Evolutionary conservation across 2,888 invertebrate species (phyloP).

Genomic region (Lasioglossum lativentre): DNA sequence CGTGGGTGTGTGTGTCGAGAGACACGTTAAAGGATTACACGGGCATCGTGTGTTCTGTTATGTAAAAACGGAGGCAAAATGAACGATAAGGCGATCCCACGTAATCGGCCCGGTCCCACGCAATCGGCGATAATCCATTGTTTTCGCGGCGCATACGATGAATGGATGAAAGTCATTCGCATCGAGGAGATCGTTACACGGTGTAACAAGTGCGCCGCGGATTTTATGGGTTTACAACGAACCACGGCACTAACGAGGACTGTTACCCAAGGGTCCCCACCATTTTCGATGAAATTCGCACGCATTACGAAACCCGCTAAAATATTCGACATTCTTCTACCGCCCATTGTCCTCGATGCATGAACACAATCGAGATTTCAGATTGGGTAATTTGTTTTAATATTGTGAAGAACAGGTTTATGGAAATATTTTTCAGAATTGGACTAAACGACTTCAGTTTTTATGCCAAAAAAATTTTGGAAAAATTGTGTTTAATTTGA

Average conservation of each 20-base stretch:
- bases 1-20: neutral
- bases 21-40: conserved; percentile 7
- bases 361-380: too few relatives aligned
- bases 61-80: conserved; percentile 19
- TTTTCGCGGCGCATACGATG: conserved; percentile 17
- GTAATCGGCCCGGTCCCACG: conserved; percentile 30
- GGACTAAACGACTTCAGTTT: too few relatives aligned
- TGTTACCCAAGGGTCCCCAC: neutral
- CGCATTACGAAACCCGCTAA: neutral
- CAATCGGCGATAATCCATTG: conserved; percentile 35
- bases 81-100: conserved; percentile 19
- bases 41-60: conserved; percentile 2
- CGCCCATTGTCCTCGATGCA: neutral
- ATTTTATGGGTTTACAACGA: neutral
- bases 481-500: too few relatives aligned
- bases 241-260: neutral
- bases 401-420: too few relatives aligned
- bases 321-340: neutral
- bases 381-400: too few relatives aligned
- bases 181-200: neutral
- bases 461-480: too few relatives aligned
- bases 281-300: neutral
- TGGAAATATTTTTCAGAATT: too few relatives aligned
- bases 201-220: neutral
- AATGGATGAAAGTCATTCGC: conserved; percentile 28